Evolutionary conservation across 1,140 invertebrate species (phyloP).

Genomic region (Wasmannia auropunctata): DNA sequence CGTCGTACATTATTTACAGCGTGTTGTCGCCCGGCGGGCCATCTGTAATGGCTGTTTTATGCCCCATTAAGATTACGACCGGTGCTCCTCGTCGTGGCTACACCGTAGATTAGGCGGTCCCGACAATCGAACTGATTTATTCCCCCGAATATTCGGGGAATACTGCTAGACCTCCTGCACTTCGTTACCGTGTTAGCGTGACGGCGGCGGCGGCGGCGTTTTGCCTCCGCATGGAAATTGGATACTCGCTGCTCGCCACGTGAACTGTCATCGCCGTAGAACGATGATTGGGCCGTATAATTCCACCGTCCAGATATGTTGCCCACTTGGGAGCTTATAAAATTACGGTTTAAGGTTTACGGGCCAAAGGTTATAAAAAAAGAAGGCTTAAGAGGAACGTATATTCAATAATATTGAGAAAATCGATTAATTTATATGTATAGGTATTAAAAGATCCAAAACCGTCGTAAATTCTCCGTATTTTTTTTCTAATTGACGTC

Average conservation of each 20-base stretch:
- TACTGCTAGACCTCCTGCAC: conserved; percentile 17
- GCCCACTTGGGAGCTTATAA: not conserved
- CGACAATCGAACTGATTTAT: conserved; percentile 70
- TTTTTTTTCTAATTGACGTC: not conserved
- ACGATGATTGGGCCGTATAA: not conserved
- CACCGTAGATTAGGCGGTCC: conserved; percentile 70
- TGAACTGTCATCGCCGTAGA: conserved; percentile 22
- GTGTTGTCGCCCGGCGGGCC: conserved; percentile 81
- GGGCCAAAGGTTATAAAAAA: not conserved
- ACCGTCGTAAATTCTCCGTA: not conserved
- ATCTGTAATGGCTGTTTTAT: conserved; percentile 84
- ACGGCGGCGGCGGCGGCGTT: no score
- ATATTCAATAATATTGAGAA: not conserved
- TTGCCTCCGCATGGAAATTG: conserved; percentile 28
- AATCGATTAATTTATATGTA: not conserved
- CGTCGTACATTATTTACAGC: conserved; percentile 77
- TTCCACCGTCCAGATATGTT: not conserved
- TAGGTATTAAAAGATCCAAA: not conserved
- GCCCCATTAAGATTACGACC: conserved; percentile 80
- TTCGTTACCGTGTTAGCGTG: conserved; percentile 29
- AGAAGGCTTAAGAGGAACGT: not conserved
- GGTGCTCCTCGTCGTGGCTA: conserved; percentile 69
- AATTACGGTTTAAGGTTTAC: not conserved
- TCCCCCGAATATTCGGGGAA: conserved; percentile 51
- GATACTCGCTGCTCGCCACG: not conserved